Base-by-base conservation (phyloP, 2,113 vertebrate species). In the Podarcis raffonei region DNA sequence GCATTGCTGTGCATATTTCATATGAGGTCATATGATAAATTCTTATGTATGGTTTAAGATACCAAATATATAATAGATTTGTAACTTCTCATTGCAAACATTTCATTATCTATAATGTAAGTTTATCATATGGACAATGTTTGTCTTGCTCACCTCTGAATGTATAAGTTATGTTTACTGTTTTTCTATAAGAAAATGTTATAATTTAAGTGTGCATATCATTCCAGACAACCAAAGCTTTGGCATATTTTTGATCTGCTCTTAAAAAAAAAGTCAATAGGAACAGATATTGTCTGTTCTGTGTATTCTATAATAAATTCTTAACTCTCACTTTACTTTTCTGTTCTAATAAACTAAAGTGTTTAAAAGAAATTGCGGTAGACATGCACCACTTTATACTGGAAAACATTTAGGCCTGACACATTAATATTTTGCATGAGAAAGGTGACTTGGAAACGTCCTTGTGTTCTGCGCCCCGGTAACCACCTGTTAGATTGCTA, bases 221-320 rank as follows among this genome's bases (percentile, higher is more conserved):
- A 95, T 96, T 90, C 90, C 94, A 91, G 62, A 96, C 91, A 96
- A 94, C 95, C 94, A 95, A 95, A 95, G 94, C 91, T 94, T 89
- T 92, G 90, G 89, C 90, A 87, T 90, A 91, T 92, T 92, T 93
- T 92, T 90, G 30, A 94, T 86, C 85, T 90, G 85, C 75, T 93
- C 2, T 68, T 89, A 83, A 97, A 97, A 96, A 97, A 97, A 95
- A 62, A n/a, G 39, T 91, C 30, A 0, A 81, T 90, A 76, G 84
- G 79, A 94, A 77, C 4, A 37, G 48, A 83, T 3, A 53, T 16
- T 18, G 4, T 91, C 5, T 9, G 1, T 59, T 86, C 66, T 86
- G 22, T 48, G 90, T 93, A 9, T 8, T 92, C 30, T 85, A 91
- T 59, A 75, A 83, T 68, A 37, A 74, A 5, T 59, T 18, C 9